A percentile compares a stretch with the other conserved stretches of the same genome.
Evolutionary conservation across 2,888 invertebrate species (phyloP).

Genomic region (Parasteatoda lunata): DNA sequence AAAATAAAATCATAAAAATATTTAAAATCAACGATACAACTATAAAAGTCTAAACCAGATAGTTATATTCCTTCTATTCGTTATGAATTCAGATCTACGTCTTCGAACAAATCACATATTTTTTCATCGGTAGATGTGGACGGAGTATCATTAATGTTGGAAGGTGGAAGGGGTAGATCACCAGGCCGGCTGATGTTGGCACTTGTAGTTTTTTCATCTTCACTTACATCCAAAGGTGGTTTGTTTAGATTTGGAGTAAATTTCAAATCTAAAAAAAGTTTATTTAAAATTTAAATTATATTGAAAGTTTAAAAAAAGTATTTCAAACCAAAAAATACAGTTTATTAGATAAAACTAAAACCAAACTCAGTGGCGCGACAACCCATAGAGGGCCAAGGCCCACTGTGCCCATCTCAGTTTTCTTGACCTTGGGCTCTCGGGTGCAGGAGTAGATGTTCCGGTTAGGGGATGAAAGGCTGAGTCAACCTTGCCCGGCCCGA

Average conservation of each 20-base stretch:
- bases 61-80: neutral
- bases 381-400: no score
- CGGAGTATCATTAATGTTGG: conserved; percentile 30
- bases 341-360: no score
- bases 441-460: no score
- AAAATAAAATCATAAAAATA: no score
- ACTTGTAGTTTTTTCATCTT: neutral
- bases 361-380: no score
- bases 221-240: conserved; percentile 6
- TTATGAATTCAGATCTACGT: conserved; percentile 57
- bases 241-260: neutral
- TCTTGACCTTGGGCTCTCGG: no score
- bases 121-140: conserved; percentile 35
- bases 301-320: no score
- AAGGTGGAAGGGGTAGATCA: conserved; percentile 18
- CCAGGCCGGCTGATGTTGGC: conserved; percentile 23
- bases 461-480: no score
- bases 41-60: neutral
- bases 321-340: no score
- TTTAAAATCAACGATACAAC: no score
- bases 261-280: neutral
- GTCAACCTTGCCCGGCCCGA: no score
- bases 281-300: neutral
- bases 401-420: no score
- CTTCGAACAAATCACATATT: conserved; percentile 49